Percentiles rank a stretch among this genome's conserved stretches.
These are phyloP conservation scores for Arctocebus calabarensis DNA, from an alignment of 2,797 vertebrate species.

Conservation along the genomic window DNA sequence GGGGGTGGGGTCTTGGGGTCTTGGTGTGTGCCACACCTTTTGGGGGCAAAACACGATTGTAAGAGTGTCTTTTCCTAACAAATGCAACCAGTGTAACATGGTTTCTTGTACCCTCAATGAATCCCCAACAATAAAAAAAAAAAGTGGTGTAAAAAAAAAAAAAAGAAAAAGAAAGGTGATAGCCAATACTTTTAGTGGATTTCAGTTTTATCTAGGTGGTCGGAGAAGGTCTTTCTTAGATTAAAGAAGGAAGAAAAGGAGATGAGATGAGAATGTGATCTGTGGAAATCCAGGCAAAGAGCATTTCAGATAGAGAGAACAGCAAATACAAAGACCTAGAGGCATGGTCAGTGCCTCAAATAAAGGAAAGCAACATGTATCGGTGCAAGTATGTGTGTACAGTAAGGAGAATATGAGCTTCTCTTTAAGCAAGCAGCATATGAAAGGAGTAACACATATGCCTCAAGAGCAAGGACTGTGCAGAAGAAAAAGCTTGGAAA, in stretches of 20 bases:
- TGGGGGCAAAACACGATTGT: no score
- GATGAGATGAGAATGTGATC: not conserved
- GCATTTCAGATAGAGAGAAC: not conserved
- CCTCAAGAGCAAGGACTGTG: not conserved
- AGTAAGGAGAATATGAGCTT: not conserved
- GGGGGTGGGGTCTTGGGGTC: no score
- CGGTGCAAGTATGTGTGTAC: not conserved
- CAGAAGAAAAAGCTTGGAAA: not conserved
- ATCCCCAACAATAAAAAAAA: no score
- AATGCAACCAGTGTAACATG: no score
- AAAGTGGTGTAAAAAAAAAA: no score
- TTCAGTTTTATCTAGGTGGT: not conserved
- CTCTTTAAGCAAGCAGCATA: not conserved
- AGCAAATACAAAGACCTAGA: not conserved
- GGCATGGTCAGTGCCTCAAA: not conserved
- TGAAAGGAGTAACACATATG: not conserved
- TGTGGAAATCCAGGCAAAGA: not conserved
- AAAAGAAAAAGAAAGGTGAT: no score
- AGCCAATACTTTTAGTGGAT: not conserved
- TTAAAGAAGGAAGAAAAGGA: not conserved
- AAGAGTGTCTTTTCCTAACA: no score
- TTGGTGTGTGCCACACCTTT: no score
- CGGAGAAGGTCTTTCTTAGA: not conserved
- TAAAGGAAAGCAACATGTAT: not conserved
- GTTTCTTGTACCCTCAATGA: no score